phyloP scores from a whole-genome alignment of 2,113 vertebrate species.

The Brachypodius melanocephalos region DNA sequence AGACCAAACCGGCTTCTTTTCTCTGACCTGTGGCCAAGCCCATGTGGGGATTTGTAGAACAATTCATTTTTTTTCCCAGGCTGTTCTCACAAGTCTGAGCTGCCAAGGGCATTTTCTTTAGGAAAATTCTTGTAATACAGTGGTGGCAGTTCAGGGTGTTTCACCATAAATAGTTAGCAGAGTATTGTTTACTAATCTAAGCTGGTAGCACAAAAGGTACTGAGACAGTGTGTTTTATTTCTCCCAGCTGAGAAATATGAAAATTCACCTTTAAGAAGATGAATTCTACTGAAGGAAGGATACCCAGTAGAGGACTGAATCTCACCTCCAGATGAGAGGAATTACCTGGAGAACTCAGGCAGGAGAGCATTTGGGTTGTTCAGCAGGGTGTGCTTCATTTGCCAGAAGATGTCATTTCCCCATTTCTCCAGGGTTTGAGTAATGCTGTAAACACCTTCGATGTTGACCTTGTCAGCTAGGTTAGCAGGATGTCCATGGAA shows the following conservation, averaged over 20 bases:
- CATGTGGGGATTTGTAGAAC: not conserved
- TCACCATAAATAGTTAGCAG: not conserved
- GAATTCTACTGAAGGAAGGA: not conserved
- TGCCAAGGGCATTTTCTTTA: not conserved
- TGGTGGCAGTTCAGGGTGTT: not conserved
- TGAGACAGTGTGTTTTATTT: not conserved
- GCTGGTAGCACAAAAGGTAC: not conserved
- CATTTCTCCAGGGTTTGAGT: constrained; percentile 71
- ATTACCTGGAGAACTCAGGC: constrained; percentile 73
- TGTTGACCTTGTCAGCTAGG: constrained; percentile 68
- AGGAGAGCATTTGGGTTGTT: constrained; percentile 59
- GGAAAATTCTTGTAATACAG: not conserved
- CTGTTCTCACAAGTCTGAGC: not conserved
- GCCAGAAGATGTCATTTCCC: constrained; percentile 71
- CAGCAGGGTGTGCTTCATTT: constrained; percentile 65
- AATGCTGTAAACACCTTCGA: constrained; percentile 62
- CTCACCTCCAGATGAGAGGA: not conserved
- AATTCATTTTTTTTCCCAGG: not conserved
- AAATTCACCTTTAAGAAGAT: not conserved
- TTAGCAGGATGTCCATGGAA: not conserved
- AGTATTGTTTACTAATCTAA: not conserved
- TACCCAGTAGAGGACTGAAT: not conserved
- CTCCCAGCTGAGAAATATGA: not conserved
- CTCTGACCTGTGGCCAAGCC: not conserved
- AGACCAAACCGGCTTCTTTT: not conserved